Base-by-base conservation (phyloP, 2,797 vertebrate genomes). In the Halcyon leucocephala region DNA sequence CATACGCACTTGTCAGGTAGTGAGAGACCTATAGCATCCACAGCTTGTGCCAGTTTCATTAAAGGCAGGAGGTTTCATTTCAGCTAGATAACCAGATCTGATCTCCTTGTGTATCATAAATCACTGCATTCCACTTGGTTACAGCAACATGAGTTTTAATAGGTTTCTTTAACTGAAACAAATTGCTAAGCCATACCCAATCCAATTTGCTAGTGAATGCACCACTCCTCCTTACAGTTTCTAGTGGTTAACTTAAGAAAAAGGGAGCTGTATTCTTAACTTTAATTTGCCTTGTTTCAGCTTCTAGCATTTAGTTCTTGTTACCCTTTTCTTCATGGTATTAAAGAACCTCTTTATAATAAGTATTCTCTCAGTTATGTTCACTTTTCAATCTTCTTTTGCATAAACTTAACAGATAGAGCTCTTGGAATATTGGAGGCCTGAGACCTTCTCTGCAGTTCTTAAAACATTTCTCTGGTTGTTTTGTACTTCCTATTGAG, bases 151-250 rank as follows among this genome's bases (percentile, higher is more conserved):
- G 64, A 82, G 41, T 66, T 92, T 86, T 93, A 93, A 70, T 77
- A 61, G 33, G 21, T 90, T 93, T 80, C 64, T 88, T 39, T 84
- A 86, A 91, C 70, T 80, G 37, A 85, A 95, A 90, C 64, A 67
- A 83, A 78, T 84, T 73, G 64, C 77, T 82, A 66, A 80, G 49
- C 67, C 26, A 35, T 79, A 61, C 21, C 31, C 10, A 70, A 41
- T 90, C 37, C 48, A 79, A 79, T 95, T 82, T 95, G 39, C 66
- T 79, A 14, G 29, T 84, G 83, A 82, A 79, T 37, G 51, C 70
- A n/a, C 60, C 0, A 0, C 42, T 82, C 78, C 46, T 84, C 73
- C 44, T 89, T 48, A 25, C 60, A 42, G 25, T 86, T 80, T 64
- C 79, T 88, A 67, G 58, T 72, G 35, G 33, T 41, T 86, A 78